These are phyloP conservation scores for Pachydiplax longipennis DNA, from an alignment of 2,888 invertebrate genomes.

Conservation along the genomic window DNA sequence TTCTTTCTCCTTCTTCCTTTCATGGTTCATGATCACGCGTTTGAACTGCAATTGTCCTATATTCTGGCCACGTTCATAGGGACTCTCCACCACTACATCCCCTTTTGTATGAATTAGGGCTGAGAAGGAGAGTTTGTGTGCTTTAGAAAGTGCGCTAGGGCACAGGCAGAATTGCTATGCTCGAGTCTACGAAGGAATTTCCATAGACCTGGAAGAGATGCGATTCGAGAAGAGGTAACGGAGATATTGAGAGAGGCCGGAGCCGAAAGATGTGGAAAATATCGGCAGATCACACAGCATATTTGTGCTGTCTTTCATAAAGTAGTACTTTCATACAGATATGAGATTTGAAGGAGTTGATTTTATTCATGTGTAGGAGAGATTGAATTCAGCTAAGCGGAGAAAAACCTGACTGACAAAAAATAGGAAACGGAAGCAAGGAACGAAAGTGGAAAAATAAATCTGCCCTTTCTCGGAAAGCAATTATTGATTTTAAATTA, in stretches of 20 bases:
- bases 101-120: neutral
- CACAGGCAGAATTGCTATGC: neutral
- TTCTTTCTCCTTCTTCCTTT: neutral
- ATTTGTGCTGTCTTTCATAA: no score
- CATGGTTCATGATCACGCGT: neutral
- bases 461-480: no score
- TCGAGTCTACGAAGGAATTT: neutral
- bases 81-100: neutral
- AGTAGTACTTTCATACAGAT: no score
- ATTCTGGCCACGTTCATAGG: neutral
- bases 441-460: no score
- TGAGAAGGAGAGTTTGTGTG: neutral
- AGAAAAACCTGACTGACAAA: no score
- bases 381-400: no score
- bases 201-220: neutral
- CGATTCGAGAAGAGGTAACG: neutral
- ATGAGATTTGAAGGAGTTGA: no score
- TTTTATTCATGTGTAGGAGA: no score
- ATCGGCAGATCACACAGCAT: no score
- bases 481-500: no score
- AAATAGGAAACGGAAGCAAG: no score
- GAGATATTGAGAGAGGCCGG: neutral
- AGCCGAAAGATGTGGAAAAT: neutral
- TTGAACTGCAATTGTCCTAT: neutral
- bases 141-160: neutral